These are phyloP conservation scores for Recurvirostra avosetta DNA, from an alignment of 2,113 vertebrate genomes.

Conservation along the genomic window DNA sequence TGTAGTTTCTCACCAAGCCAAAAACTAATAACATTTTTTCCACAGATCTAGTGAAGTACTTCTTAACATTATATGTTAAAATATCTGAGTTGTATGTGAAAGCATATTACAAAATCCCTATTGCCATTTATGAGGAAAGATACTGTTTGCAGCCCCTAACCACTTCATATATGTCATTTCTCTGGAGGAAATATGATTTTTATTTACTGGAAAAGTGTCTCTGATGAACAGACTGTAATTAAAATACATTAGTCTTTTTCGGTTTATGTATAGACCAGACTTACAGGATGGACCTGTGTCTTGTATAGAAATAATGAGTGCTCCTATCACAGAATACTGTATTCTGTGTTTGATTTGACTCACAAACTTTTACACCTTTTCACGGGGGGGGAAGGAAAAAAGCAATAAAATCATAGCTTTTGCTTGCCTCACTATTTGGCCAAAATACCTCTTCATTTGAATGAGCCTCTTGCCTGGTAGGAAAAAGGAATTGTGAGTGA, in stretches of 20 bases:
- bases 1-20: background rate
- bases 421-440: background rate
- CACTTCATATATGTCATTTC: background rate
- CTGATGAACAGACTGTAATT: background rate
- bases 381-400: background rate
- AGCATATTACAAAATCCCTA: background rate
- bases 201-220: background rate
- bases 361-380: background rate
- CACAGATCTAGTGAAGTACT: background rate
- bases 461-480: background rate
- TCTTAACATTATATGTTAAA: background rate
- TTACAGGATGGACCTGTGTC: background rate
- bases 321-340: background rate
- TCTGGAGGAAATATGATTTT: background rate
- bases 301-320: background rate
- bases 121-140: background rate
- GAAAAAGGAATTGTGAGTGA: background rate
- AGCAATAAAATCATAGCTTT: rapidly evolving
- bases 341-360: background rate
- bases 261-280: background rate
- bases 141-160: background rate
- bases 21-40: background rate
- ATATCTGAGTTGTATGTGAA: background rate
- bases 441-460: background rate
- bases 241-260: background rate